These are phyloP conservation scores for Actinia equina DNA, from an alignment of 64 coral and sea anemone genomes.

Conservation along the genomic window DNA sequence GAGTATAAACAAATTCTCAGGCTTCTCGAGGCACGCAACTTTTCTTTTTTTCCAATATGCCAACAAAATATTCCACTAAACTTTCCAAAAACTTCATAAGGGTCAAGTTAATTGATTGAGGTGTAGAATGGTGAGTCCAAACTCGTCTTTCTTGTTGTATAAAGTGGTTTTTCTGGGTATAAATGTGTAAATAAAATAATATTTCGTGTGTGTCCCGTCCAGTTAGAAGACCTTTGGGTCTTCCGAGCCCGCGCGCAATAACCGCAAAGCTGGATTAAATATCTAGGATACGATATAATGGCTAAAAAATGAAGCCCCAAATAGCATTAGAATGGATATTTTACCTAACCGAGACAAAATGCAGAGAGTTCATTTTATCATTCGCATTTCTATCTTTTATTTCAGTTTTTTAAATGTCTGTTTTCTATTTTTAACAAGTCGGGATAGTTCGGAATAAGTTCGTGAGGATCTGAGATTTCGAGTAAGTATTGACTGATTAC, in stretches of 20 bases:
- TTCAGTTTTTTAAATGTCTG: no score
- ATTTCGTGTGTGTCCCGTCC: neutral
- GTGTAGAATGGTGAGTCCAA: neutral
- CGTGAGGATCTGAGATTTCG: no score
- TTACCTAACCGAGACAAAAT: no score
- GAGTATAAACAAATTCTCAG: no score
- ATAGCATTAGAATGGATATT: neutral
- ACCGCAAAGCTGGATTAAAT: neutral
- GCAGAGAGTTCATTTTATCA: no score
- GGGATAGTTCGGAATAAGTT: neutral
- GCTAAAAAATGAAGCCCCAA: neutral
- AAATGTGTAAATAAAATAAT: neutral
- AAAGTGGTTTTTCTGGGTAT: neutral
- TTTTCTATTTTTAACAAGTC: neutral
- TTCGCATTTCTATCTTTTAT: no score
- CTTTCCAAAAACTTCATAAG: neutral
- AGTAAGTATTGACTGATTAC: no score
- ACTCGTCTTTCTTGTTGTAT: neutral
- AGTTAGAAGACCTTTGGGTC: neutral
- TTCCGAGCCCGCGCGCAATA: neutral
- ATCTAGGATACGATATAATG: neutral
- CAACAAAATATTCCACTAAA: neutral
- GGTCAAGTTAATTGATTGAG: neutral
- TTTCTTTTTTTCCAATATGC: neutral
- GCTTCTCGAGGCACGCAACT: neutral